Evolutionary conservation across 2,888 invertebrate species (phyloP), one percentile per base, ranked within the genome.

Genomic region (Bembecia ichneumoniformis): DNA sequence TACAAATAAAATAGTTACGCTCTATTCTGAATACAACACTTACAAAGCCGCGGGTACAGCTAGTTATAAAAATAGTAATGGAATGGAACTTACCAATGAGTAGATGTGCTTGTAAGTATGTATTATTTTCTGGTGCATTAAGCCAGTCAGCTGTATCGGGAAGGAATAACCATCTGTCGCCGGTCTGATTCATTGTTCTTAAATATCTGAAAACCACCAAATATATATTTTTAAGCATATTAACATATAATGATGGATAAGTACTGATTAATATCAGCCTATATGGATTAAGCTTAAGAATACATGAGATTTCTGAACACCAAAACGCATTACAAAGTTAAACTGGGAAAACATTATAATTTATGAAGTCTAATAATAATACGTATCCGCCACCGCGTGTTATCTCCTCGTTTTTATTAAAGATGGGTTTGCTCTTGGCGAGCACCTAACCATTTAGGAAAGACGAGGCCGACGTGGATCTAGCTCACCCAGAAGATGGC

Each of bases 141-240:
- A 95, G 73, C 90, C 92, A 93, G 61, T 93, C 92, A 0, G 91
- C 90, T 13, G 95, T 87, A 71, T 96, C 96, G 0, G 93, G 91
- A 11, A 93, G 71, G 68, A 92, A 90, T 43, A 93, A 84, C 93
- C 95, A 96, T 63, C 96, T 92, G 71, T 96, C 94, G 0, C 96
- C 96, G 0, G 96, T 96, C 64, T 94, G 94, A 76, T 97, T 97
- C 73, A 96, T 90, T 52, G 90, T 90, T 56, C 94, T 86, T 20
- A 93, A 73, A 55, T 94, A 91, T 48, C 89, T 74, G 59, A 0
- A 60, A 59, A 47, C 43, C 4, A 45, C 46, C 28, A 28, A 20
- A 20, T 20, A 20, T 7, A 20, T n/a, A 44, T 46, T 28, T n/a
- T 43, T 43, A 17, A 35, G 43, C 3, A 34, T 7, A 7, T 20